A percentile compares a stretch with the other conserved stretches of the same genome.
These are phyloP conservation scores for Rhabdomys dilectus DNA, from an alignment of 2,113 vertebrate genomes.

Conservation along the genomic window DNA sequence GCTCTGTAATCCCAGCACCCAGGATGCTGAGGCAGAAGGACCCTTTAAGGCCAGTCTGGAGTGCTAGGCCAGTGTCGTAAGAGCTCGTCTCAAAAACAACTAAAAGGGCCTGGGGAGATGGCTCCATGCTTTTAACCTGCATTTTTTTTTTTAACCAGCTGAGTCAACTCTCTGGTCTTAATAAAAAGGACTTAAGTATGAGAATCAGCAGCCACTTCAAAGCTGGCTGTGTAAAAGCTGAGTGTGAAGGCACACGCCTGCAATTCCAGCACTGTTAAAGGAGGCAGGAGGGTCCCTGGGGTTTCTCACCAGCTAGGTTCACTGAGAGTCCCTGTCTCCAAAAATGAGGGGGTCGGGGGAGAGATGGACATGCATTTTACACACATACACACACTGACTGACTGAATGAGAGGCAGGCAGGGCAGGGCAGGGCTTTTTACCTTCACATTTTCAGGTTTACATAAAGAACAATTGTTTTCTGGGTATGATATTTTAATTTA, in stretches of 20 bases:
- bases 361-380: not conserved
- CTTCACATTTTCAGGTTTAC: not conserved
- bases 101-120: not conserved
- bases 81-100: not conserved
- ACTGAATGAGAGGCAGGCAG: not conserved
- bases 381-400: not conserved
- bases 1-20: not conserved
- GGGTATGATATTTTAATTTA: not conserved
- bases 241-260: not conserved
- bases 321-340: no score
- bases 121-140: not conserved
- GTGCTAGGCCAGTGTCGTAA: not conserved
- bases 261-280: not conserved
- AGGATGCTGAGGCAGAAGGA: not conserved
- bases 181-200: not conserved
- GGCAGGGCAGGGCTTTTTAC: not conserved
- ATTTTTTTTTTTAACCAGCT: not conserved
- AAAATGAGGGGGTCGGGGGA: no score
- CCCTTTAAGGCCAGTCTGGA: not conserved
- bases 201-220: not conserved
- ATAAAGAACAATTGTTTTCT: not conserved
- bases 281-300: not conserved
- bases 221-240: not conserved
- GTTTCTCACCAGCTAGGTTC: not conserved
- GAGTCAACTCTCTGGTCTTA: not conserved